Conservation (phyloP, 2,797 vertebrate species). For the Tragopan temminckii region DNA sequence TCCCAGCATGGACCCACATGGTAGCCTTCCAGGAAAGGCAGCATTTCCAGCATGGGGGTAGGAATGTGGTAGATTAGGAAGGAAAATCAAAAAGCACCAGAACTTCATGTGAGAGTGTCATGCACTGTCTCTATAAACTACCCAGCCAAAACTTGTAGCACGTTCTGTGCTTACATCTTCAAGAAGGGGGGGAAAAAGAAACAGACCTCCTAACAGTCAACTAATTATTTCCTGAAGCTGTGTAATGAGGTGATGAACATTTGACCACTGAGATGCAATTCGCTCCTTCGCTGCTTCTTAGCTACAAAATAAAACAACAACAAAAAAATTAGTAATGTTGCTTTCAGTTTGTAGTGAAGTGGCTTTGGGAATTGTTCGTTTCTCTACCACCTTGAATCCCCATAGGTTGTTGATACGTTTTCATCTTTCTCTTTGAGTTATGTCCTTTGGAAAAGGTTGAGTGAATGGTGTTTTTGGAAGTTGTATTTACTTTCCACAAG, state of each 20-base stretch:
- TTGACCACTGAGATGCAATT: not conserved
- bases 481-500: slow-evolving; percentile 41
- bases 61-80: not conserved
- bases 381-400: not conserved
- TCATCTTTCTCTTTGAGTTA: slow-evolving; percentile 9
- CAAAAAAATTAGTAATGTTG: not conserved
- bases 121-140: not conserved
- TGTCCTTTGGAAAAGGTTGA: slow-evolving; percentile 32
- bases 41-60: not conserved
- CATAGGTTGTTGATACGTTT: not conserved
- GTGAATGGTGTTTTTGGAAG: slow-evolving; percentile 39
- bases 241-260: not conserved
- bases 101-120: not conserved
- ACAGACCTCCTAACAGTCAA: not conserved
- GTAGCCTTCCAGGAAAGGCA: not conserved
- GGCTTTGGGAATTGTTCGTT: not conserved
- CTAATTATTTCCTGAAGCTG: not conserved
- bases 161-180: not conserved
- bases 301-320: not conserved
- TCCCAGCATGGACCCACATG: fast-evolving
- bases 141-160: not conserved
- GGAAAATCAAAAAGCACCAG: not conserved
- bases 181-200: fast-evolving
- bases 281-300: not conserved
- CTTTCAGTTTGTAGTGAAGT: not conserved